A percentile compares a stretch with the other conserved stretches of the same genome.
Conservation (phyloP, 2,888 invertebrate species). For the Dicycla oo region DNA sequence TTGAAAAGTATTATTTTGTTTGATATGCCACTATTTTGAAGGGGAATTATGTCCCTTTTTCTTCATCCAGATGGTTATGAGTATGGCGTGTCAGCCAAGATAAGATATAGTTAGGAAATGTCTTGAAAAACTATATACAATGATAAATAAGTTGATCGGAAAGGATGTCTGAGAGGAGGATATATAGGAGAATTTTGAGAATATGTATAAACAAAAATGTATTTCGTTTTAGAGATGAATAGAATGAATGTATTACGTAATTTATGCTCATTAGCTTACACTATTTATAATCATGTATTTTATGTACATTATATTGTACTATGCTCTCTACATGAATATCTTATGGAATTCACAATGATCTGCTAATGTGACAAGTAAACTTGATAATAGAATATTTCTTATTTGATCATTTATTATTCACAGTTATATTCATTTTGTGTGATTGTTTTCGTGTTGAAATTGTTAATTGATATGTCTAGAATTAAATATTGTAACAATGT, state of each 20-base stretch:
- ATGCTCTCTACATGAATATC: slow-evolving; percentile 42
- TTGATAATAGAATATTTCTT: slow-evolving; percentile 31
- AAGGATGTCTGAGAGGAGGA: slow-evolving; percentile 19
- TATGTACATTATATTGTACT: slow-evolving; percentile 56
- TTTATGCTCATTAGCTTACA: slow-evolving; percentile 66
- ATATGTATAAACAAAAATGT: slow-evolving; percentile 33
- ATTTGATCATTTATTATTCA: slow-evolving; percentile 31
- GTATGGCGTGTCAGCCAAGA: not conserved
- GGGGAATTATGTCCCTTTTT: too few species aligned
- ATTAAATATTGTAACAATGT: slow-evolving; percentile 28
- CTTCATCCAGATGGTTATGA: slow-evolving; percentile 2
- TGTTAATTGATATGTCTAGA: slow-evolving; percentile 42
- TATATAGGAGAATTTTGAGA: slow-evolving; percentile 39
- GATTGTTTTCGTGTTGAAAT: slow-evolving; percentile 38
- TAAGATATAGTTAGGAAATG: slow-evolving; percentile 21
- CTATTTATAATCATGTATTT: slow-evolving; percentile 55
- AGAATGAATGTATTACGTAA: slow-evolving; percentile 57
- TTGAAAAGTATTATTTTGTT: slow-evolving; percentile 7
- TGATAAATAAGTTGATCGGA: slow-evolving; percentile 50
- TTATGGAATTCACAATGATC: slow-evolving; percentile 32
- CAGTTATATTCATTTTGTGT: slow-evolving; percentile 60
- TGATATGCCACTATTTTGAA: slow-evolving; percentile 9
- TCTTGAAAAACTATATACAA: slow-evolving; percentile 37
- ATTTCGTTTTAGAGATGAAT: slow-evolving; percentile 54
- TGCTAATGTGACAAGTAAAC: slow-evolving; percentile 24